Percentiles rank a stretch among this genome's conserved stretches.
Evolutionary conservation across 2,797 vertebrate species (phyloP).

Genomic region (Crypturellus tataupa): DNA sequence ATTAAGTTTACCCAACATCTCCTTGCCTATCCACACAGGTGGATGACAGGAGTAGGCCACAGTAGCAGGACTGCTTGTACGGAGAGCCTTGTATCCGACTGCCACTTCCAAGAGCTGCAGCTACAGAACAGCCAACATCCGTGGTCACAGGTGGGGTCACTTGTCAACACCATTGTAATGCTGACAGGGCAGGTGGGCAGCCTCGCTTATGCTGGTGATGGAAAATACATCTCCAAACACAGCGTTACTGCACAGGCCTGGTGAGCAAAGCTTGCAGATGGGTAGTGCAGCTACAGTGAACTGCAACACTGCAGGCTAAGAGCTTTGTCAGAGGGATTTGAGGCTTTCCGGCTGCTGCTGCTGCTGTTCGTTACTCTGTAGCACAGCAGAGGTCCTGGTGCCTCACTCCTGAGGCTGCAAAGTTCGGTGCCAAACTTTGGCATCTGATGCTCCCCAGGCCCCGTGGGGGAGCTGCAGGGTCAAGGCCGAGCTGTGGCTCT

Average conservation of each 20-base stretch:
- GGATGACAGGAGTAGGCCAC: too few species aligned
- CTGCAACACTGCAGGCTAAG: accelerated
- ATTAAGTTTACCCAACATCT: too few species aligned
- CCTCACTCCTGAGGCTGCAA: neutral
- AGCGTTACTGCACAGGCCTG: neutral
- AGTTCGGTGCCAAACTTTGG: neutral
- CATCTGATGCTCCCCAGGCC: too few species aligned
- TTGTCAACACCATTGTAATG: neutral
- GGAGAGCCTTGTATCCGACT: accelerated
- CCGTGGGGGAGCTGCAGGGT: neutral
- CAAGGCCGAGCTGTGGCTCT: neutral
- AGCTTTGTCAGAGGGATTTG: neutral
- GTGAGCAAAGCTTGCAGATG: neutral
- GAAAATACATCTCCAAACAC: neutral
- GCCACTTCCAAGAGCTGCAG: neutral
- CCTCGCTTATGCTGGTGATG: neutral
- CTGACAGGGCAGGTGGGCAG: neutral
- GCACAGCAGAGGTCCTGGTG: neutral
- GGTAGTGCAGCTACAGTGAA: neutral
- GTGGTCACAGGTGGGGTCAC: neutral
- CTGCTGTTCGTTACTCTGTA: neutral
- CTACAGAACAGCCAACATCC: neutral
- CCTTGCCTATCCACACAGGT: too few species aligned
- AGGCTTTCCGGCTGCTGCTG: neutral
- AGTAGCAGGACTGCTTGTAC: neutral